Base-by-base conservation (phyloP, 2,888 invertebrate species). In the Mellilla xanthometata region DNA sequence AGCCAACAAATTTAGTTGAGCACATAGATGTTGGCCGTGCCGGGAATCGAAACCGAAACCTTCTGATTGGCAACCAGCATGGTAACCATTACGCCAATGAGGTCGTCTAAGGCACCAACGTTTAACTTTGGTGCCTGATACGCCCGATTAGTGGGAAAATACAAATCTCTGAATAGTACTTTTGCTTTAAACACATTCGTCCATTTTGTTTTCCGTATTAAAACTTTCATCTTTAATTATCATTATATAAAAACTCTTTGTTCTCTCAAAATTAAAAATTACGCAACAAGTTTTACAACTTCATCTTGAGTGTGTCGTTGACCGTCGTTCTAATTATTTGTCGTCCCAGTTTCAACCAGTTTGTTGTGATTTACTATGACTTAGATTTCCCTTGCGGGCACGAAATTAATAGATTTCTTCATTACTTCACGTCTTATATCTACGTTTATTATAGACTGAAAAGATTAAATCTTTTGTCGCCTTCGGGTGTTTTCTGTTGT, bases 391-490 rank as follows among this genome's bases (percentile, higher is more conserved):
- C 54, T 39, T 24, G 23, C 32, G 41, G 56, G 39, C 49, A 43
- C 28, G 29, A 33, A 44, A 60, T 60, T 68, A 72, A 71, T 68
- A 65, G 69, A 72, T 68, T 68, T 72, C 68, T 71, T 71, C 65
- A 71, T 71, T 67, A 67, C 54, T 53, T 41, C 52, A 54, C 48
- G 55, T 55, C 47, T 51, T 33, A 52, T 39, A 49, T 59, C 62
- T 60, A 65, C 64, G 61, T 38, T 38, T 22, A 39, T 39, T 53
- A 40, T 29, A 29, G 38, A 31, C 39, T 62, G 59, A 65, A 55
- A 62, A 58, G 61, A 65, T 62, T 65, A 58, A 54, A 44, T 24
- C 31, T 40, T 19, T 19, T 19, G 15, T 19, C 15, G 15, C 15
- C 15, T 3, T 19, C 6, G 15, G 15, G 15, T 19, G 3, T 5